These are phyloP conservation scores for Phainopepla nitens DNA, from an alignment of 2,113 vertebrate genomes.

Conservation along the genomic window DNA sequence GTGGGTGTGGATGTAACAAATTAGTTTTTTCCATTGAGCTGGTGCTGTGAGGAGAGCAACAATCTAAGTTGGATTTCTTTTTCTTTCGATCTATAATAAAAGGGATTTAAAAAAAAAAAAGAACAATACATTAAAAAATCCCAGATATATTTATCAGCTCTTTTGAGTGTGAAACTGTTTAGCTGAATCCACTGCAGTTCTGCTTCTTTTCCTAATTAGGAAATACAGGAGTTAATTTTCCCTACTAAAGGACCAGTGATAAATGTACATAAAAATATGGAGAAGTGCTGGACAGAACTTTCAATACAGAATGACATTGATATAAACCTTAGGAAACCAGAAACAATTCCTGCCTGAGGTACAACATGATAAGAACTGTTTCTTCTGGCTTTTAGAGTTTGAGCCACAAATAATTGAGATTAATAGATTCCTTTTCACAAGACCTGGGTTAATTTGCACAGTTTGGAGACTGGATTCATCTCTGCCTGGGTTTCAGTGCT, in stretches of 20 bases:
- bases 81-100: not conserved
- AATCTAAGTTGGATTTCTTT: not conserved
- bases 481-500: not conserved
- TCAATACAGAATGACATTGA: not conserved
- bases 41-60: not conserved
- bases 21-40: not conserved
- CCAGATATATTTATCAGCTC: not conserved
- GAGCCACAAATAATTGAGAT: not conserved
- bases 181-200: not conserved
- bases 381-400: constrained; percentile 17
- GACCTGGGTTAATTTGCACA: not conserved
- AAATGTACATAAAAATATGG: not conserved
- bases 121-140: not conserved
- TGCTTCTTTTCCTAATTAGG: constrained; percentile 63
- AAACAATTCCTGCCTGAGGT: not conserved
- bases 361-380: not conserved
- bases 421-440: not conserved
- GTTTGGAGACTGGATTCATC: not conserved
- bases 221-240: constrained; percentile 38
- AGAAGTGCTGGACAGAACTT: not conserved
- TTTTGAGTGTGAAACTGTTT: not conserved
- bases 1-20: not conserved
- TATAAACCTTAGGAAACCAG: constrained; percentile 18
- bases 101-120: not conserved
- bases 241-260: not conserved